Evolutionary conservation across 2,888 invertebrate species (phyloP).

Genomic region (Lamproptera curius): DNA sequence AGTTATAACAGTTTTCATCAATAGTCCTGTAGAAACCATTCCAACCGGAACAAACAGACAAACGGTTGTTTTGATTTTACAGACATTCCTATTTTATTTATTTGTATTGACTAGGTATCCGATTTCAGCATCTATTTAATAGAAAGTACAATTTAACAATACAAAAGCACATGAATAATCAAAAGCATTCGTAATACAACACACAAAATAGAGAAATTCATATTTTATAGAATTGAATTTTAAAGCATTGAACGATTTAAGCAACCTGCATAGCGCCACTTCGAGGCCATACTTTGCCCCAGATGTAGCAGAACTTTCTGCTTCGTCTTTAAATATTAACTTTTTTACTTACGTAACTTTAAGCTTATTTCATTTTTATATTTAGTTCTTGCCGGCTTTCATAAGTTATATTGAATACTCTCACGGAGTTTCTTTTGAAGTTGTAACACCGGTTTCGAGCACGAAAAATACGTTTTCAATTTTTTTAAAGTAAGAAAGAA

Average conservation of each 20-base stretch:
- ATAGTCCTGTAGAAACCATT: too few species aligned
- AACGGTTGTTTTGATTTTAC: too few species aligned
- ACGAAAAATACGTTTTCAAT: slow-evolving; percentile 8
- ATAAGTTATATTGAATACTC: slow-evolving; percentile 17
- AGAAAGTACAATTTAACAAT: too few species aligned
- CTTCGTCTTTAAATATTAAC: slow-evolving; percentile 15
- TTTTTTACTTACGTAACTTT: slow-evolving; percentile 14
- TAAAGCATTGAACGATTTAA: neutral
- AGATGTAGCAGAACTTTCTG: slow-evolving; percentile 8
- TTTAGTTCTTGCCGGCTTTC: slow-evolving; percentile 17
- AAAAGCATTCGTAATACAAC: too few species aligned
- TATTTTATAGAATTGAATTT: too few species aligned
- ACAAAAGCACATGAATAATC: too few species aligned
- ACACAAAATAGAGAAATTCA: too few species aligned
- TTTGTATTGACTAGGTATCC: too few species aligned
- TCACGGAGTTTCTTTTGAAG: slow-evolving; percentile 3
- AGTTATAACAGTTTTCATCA: too few species aligned
- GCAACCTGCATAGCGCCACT: neutral
- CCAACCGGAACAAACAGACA: too few species aligned
- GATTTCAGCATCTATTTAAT: too few species aligned
- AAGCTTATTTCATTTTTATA: slow-evolving; percentile 17
- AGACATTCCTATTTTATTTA: too few species aligned
- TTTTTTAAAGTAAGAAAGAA: slow-evolving; percentile 5
- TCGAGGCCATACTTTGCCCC: neutral
- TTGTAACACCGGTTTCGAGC: slow-evolving; percentile 1